Evolutionary conservation across 2,113 vertebrate genomes (phyloP).

Genomic region (Pseudonaja textilis): DNA sequence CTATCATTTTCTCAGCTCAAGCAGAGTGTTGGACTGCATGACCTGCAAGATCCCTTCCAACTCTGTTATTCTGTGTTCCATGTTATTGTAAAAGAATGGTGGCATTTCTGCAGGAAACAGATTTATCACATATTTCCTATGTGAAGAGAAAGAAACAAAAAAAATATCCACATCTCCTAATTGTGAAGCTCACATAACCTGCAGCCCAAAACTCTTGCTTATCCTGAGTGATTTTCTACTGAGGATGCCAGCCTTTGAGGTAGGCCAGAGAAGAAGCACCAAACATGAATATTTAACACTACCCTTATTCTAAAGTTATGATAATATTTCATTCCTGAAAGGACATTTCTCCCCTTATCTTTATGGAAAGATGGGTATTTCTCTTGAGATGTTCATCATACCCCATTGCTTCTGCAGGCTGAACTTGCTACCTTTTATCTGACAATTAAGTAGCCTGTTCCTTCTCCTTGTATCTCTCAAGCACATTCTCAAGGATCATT

Average conservation of each 20-base stretch:
- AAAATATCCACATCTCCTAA: background rate
- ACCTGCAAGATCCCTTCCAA: too few relatives aligned
- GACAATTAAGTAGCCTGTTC: background rate
- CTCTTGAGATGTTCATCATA: background rate
- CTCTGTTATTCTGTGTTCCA: too few relatives aligned
- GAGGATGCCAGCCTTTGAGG: background rate
- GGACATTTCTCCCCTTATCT: background rate
- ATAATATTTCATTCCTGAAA: background rate
- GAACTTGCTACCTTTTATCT: background rate
- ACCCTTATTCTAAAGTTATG: background rate
- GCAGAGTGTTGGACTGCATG: too few relatives aligned
- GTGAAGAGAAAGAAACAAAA: background rate
- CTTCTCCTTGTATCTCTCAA: background rate
- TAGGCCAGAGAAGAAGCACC: background rate
- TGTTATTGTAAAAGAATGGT: accelerated
- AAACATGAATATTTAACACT: background rate
- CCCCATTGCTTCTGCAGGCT: background rate
- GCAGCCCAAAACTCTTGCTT: background rate
- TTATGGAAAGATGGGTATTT: background rate
- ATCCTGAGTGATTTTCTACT: background rate
- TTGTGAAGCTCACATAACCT: background rate
- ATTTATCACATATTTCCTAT: background rate
- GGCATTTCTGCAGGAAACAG: accelerated
- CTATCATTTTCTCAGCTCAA: too few relatives aligned
- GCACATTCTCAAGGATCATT: background rate